A percentile compares a stretch with the other conserved stretches of the same genome.
These are phyloP conservation scores for Tetheella fluctuosa DNA, from an alignment of 2,888 invertebrate species.

Conservation along the genomic window DNA sequence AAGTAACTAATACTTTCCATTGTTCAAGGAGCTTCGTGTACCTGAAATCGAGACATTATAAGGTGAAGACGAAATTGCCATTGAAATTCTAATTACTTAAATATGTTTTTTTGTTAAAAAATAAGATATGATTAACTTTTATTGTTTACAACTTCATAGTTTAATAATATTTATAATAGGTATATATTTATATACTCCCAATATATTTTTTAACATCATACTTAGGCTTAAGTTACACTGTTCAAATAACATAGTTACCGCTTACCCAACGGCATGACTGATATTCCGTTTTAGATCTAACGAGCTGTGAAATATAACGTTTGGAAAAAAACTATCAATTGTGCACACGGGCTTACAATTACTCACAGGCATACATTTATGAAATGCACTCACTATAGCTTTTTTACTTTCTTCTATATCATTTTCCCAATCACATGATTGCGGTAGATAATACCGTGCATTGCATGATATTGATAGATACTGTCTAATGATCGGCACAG, in stretches of 20 bases:
- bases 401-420: not conserved
- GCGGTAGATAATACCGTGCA: not conserved
- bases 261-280: conserved; percentile 57
- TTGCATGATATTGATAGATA: no score
- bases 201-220: conserved; percentile 21
- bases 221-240: conserved; percentile 26
- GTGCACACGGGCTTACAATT: conserved; percentile 10
- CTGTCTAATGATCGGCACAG: no score
- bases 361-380: conserved; percentile 2
- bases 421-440: not conserved
- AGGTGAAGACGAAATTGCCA: no score
- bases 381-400: not conserved
- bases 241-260: conserved; percentile 44
- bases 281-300: conserved; percentile 51
- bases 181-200: no score
- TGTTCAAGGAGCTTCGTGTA: no score
- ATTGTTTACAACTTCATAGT: no score
- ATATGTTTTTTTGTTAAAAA: no score
- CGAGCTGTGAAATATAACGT: conserved; percentile 45
- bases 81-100: no score
- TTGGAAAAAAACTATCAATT: conserved; percentile 39
- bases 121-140: no score
- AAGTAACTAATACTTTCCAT: no score
- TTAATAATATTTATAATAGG: no score
- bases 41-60: no score